Percentiles rank a stretch among this genome's conserved stretches.
phyloP scores from a whole-genome alignment of 1,140 invertebrate genomes.

The Apis cerana region DNA sequence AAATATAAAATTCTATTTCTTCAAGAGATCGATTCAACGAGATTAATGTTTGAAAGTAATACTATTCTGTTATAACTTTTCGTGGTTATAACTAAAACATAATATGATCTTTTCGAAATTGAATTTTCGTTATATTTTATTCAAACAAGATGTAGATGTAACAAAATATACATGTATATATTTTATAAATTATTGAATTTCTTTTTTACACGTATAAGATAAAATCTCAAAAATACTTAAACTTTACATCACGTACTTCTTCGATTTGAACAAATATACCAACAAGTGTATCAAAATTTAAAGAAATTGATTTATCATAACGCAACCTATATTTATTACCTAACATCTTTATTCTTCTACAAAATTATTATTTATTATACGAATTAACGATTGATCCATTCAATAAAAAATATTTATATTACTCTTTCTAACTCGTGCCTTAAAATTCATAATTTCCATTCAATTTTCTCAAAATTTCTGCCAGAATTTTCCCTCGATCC shows the following conservation, averaged over 20 bases:
- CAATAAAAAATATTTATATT: no score
- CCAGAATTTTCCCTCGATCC: conserved; percentile 42
- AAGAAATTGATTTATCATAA: no score
- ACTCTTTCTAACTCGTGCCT: not conserved
- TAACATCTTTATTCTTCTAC: no score
- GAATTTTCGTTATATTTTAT: no score
- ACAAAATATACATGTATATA: not conserved
- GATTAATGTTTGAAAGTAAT: not conserved
- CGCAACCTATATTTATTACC: no score
- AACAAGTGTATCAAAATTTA: no score
- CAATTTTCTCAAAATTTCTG: conserved; percentile 61
- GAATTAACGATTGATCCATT: no score
- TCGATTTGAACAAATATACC: not conserved
- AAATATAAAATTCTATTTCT: not conserved
- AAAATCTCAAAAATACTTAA: not conserved
- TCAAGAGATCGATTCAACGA: not conserved
- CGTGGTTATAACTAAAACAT: not conserved
- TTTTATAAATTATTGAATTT: not conserved
- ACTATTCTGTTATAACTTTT: not conserved
- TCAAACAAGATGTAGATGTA: no score
- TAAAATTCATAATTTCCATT: conserved; percentile 36
- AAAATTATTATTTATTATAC: no score
- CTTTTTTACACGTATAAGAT: not conserved
- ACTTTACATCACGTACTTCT: not conserved
- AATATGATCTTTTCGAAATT: no score